Conservation (phyloP, 2,113 vertebrate genomes). For the Atrichornis clamosus region DNA sequence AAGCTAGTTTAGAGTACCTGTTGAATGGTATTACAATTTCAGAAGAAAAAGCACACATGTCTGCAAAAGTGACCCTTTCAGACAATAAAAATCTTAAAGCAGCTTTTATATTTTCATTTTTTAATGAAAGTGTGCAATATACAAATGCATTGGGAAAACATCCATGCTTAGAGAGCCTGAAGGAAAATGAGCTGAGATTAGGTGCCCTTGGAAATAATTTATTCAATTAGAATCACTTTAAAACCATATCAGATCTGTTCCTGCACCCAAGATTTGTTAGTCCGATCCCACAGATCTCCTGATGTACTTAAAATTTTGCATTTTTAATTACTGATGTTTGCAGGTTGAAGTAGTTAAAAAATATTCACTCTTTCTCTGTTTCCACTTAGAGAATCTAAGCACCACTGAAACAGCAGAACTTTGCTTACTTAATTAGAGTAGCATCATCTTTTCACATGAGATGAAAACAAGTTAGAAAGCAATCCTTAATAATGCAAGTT, state of each 20-base stretch:
- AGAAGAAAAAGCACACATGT: background rate
- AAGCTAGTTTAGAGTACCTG: background rate
- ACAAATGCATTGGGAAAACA: background rate
- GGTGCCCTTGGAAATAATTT: background rate
- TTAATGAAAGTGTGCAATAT: background rate
- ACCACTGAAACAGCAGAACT: background rate
- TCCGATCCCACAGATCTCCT: background rate
- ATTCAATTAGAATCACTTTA: background rate
- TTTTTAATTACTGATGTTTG: background rate
- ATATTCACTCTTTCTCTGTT: background rate
- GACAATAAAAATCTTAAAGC: background rate
- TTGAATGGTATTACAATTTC: background rate
- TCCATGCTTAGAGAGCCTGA: background rate
- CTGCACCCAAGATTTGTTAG: background rate
- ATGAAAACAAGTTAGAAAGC: background rate
- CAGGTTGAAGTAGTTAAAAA: background rate
- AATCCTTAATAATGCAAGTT: background rate
- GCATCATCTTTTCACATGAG: background rate
- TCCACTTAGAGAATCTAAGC: background rate
- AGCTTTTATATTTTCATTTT: background rate
- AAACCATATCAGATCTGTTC: background rate
- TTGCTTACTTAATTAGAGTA: background rate
- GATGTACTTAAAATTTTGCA: background rate
- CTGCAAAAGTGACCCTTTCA: background rate
- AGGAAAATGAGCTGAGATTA: background rate